Conservation (phyloP, 2,797 vertebrate genomes). For the Novumbra hubbsi region DNA sequence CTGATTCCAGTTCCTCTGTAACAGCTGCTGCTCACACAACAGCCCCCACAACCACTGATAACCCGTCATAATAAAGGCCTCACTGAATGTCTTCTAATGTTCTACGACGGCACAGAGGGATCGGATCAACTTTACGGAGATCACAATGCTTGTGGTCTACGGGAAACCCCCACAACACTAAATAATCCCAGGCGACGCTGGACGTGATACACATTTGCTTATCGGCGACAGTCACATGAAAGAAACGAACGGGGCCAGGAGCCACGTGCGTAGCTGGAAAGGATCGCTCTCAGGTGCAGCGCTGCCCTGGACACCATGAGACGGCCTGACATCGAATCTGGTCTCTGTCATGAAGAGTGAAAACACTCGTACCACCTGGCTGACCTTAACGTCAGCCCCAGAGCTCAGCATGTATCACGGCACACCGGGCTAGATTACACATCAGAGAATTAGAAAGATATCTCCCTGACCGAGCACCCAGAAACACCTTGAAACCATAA, state of each 20-base stretch:
- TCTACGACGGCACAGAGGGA: background rate
- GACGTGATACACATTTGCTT: too few relatives aligned
- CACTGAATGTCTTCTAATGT: conserved; percentile 14
- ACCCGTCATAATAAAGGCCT: conserved; percentile 14
- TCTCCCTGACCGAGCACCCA: conserved; percentile 33
- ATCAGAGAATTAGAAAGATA: conserved; percentile 39
- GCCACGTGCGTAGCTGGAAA: background rate
- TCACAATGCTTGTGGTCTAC: background rate
- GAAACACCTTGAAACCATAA: conserved; percentile 58
- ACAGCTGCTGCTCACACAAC: conserved; percentile 36
- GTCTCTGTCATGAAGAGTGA: conserved; percentile 15
- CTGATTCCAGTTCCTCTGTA: conserved; percentile 47
- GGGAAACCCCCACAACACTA: background rate
- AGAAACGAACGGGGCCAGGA: too few relatives aligned
- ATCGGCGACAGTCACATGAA: too few relatives aligned
- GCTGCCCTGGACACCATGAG: too few relatives aligned
- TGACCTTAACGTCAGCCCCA: conserved; percentile 19
- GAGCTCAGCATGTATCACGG: background rate
- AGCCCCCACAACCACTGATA: conserved; percentile 11
- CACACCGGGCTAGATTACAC: conserved; percentile 10
- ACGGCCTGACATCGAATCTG: background rate
- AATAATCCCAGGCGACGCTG: background rate
- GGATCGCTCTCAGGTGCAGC: background rate
- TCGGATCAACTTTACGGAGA: conserved; percentile 17
- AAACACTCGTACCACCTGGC: conserved; percentile 25